Evolutionary conservation across 2,113 vertebrate species (phyloP).

Genomic region (Tupaia chinensis): DNA sequence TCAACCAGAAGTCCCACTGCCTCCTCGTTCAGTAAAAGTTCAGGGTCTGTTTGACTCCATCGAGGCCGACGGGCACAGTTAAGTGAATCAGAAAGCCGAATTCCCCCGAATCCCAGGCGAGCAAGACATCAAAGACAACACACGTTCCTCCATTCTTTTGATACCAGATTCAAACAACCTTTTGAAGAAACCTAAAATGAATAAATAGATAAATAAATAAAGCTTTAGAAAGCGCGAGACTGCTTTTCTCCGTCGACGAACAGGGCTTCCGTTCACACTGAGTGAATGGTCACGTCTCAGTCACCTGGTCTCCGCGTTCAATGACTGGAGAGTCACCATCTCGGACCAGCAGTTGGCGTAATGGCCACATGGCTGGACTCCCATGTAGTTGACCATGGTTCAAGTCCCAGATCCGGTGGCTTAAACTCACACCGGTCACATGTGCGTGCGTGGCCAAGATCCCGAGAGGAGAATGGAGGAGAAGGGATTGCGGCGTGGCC

Average conservation of each 20-base stretch:
- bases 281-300: accelerated
- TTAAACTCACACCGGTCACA: too few relatives aligned
- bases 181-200: conserved; percentile 5
- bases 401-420: too few relatives aligned
- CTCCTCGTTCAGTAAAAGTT: not conserved
- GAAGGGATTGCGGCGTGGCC: too few relatives aligned
- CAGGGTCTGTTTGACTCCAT: not conserved
- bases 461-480: too few relatives aligned
- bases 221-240: too few relatives aligned
- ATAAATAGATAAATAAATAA: too few relatives aligned
- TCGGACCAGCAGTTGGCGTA: too few relatives aligned
- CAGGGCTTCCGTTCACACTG: not conserved
- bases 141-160: not conserved
- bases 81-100: not conserved
- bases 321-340: too few relatives aligned
- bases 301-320: accelerated
- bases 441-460: too few relatives aligned
- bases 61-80: not conserved
- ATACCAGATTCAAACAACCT: not conserved
- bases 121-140: conserved; percentile 66
- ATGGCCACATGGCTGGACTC: too few relatives aligned
- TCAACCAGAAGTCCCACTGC: not conserved
- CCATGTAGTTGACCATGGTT: too few relatives aligned
- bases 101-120: not conserved
- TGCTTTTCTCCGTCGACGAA: not conserved